phyloP scores from a whole-genome alignment of 2,888 invertebrate genomes.

The Anthrax anthrax region DNA sequence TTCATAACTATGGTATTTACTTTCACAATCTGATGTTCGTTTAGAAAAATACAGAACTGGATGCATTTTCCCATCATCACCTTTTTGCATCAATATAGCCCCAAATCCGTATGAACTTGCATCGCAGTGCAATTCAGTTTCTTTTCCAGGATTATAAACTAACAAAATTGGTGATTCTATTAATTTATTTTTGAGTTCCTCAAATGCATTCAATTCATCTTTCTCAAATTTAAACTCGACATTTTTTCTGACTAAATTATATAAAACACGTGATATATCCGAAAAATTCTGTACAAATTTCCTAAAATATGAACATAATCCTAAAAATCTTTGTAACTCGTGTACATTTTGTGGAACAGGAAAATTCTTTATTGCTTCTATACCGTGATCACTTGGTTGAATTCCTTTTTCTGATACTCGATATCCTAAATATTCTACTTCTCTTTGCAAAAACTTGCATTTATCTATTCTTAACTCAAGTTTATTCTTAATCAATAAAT shows the following conservation, averaged over 20 bases:
- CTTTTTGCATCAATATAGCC: slow-evolving; percentile 15
- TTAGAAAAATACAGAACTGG: slow-evolving; percentile 21
- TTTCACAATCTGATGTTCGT: slow-evolving; percentile 15
- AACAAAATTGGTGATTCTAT: slow-evolving; percentile 15
- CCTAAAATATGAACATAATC: slow-evolving; percentile 12
- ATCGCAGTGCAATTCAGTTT: slow-evolving; percentile 21
- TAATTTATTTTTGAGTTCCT: slow-evolving; percentile 7
- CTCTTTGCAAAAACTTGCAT: slow-evolving; percentile 14
- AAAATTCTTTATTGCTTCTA: slow-evolving; percentile 15
- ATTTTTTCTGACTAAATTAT: slow-evolving; percentile 16
- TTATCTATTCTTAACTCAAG: slow-evolving; percentile 13
- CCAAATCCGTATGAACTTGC: slow-evolving; percentile 18
- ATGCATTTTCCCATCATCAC: slow-evolving; percentile 15
- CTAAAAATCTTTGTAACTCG: slow-evolving; percentile 12
- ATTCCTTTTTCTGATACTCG: slow-evolving; percentile 12
- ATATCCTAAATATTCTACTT: slow-evolving; percentile 16
- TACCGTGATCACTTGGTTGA: slow-evolving; percentile 7
- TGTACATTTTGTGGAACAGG: slow-evolving; percentile 13
- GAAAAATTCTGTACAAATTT: slow-evolving; percentile 11
- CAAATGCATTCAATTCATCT: slow-evolving; percentile 3
- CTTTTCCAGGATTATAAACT: slow-evolving; percentile 16
- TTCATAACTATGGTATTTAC: slow-evolving; percentile 20
- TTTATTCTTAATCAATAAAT: slow-evolving; percentile 12
- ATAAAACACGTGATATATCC: slow-evolving; percentile 18
- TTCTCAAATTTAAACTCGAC: slow-evolving; percentile 4